Conservation (phyloP, 2,888 invertebrate genomes). For the Elysia crispata region DNA sequence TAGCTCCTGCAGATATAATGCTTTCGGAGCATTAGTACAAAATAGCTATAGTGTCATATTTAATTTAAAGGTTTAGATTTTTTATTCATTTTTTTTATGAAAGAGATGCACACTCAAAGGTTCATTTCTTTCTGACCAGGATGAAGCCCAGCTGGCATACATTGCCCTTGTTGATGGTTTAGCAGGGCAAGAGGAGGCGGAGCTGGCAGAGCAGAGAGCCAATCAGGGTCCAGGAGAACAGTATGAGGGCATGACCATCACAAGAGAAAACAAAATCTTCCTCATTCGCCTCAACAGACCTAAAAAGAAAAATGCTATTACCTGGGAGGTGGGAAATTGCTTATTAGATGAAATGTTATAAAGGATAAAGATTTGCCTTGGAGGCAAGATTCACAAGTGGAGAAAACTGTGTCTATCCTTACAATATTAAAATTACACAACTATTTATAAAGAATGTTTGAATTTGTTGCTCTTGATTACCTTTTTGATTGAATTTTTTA, state of each 20-base stretch:
- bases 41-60: not conserved
- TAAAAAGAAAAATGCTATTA: conserved; percentile 88
- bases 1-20: not conserved
- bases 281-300: conserved; percentile 85
- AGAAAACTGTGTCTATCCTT: too few species aligned
- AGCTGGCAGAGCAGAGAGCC: conserved; percentile 53
- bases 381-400: too few species aligned
- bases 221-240: conserved; percentile 57
- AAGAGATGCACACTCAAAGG: too few species aligned
- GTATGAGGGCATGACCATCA: conserved; percentile 65
- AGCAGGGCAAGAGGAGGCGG: conserved; percentile 59
- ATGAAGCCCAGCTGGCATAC: conserved; percentile 80
- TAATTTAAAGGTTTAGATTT: not conserved
- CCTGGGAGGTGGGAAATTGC: conserved; percentile 74
- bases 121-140: conserved; percentile 68
- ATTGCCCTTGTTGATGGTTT: conserved; percentile 78
- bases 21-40: not conserved
- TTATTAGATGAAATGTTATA: not conserved
- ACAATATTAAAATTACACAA: too few species aligned
- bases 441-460: too few species aligned
- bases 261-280: conserved; percentile 62
- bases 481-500: too few species aligned
- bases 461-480: too few species aligned
- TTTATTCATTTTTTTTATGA: not conserved
- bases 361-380: too few species aligned